Evolutionary conservation across 2,888 invertebrate genomes (phyloP).

Genomic region (Phragmatobia fuliginosa): DNA sequence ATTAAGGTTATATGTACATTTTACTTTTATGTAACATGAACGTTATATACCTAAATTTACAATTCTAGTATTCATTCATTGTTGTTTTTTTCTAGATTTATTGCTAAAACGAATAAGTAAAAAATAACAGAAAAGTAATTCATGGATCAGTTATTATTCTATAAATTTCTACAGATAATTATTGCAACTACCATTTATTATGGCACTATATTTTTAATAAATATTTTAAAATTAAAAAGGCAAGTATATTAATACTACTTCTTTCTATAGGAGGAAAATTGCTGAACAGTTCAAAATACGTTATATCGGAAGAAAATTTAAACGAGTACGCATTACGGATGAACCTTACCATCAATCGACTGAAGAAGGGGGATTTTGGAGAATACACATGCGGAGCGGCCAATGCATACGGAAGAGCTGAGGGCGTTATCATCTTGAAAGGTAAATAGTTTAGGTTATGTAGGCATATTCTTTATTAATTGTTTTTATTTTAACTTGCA

Average conservation of each 20-base stretch:
- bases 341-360: slow-evolving; percentile 92
- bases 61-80: too few relatives aligned
- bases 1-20: too few relatives aligned
- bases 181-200: background rate
- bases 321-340: slow-evolving; percentile 93
- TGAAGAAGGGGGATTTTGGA: slow-evolving; percentile 92
- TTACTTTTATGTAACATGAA: too few relatives aligned
- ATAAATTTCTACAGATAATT: background rate
- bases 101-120: background rate
- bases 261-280: slow-evolving; percentile 89
- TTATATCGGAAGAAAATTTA: slow-evolving; percentile 90
- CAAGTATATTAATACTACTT: background rate
- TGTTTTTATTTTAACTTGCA: slow-evolving; percentile 11
- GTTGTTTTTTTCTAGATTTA: too few relatives aligned
- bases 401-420: slow-evolving; percentile 93
- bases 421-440: slow-evolving; percentile 91
- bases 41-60: too few relatives aligned
- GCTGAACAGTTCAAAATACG: slow-evolving; percentile 91
- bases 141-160: background rate
- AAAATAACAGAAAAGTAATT: too few relatives aligned
- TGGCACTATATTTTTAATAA: background rate
- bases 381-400: slow-evolving; percentile 92
- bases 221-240: too few relatives aligned
- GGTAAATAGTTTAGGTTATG: slow-evolving; percentile 80
- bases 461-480: background rate